phyloP scores from a whole-genome alignment of 2,888 invertebrate species.

The Oxycera nigricornis region DNA sequence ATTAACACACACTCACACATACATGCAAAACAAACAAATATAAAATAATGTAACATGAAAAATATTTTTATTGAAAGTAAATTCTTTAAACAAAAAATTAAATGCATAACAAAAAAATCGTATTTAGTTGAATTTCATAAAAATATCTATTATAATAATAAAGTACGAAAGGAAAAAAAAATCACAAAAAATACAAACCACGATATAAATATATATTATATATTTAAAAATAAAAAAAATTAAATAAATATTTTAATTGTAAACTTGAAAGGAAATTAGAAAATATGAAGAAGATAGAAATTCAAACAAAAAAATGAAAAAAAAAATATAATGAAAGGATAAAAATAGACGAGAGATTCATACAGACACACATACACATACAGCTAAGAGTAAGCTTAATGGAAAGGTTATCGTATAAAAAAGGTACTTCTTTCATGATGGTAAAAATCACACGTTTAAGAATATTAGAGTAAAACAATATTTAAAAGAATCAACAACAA shows the following conservation, averaged over 20 bases:
- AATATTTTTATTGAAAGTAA: constrained; percentile 35
- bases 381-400: neutral
- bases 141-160: constrained; percentile 18
- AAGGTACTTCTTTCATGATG: too few relatives aligned
- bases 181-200: constrained; percentile 11
- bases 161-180: constrained; percentile 7
- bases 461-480: constrained; percentile 35
- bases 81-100: constrained; percentile 14
- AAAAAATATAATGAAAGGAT: neutral
- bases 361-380: too few relatives aligned
- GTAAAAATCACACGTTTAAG: constrained; percentile 9
- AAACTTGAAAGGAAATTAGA: too few relatives aligned
- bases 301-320: neutral
- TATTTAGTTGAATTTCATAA: constrained; percentile 38
- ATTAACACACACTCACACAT: neutral
- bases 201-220: neutral
- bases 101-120: constrained; percentile 8
- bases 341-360: too few relatives aligned
- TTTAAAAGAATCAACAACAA: constrained; percentile 29
- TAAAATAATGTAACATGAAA: constrained; percentile 14
- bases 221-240: constrained; percentile 23
- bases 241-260: constrained; percentile 33
- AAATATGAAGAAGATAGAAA: too few relatives aligned
- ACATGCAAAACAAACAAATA: neutral
- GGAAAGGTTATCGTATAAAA: neutral